Percentiles rank a stretch among this genome's conserved stretches.
Conservation (phyloP, 2,888 invertebrate species). For the Dendrolimus houi region DNA sequence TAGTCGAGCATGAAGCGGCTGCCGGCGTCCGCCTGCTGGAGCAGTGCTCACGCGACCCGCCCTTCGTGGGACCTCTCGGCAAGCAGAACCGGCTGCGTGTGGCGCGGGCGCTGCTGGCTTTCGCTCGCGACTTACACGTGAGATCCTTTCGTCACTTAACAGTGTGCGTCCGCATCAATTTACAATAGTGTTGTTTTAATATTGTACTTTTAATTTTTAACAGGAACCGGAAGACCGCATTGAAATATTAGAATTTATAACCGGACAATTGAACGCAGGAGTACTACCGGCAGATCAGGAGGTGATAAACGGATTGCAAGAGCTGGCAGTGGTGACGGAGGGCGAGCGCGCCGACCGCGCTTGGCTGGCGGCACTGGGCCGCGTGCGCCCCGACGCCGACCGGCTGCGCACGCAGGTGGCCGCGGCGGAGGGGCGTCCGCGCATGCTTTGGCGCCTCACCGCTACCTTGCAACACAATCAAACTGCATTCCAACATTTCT, state of each 20-base stretch:
- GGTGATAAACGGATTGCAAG: conserved; percentile 34
- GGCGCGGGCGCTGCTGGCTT: conserved; percentile 41
- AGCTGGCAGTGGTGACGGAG: conserved; percentile 30
- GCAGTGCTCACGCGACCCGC: conserved; percentile 62
- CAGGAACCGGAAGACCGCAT: conserved; percentile 48
- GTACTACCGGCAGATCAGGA: conserved; percentile 52
- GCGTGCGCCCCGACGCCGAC: conserved; percentile 15
- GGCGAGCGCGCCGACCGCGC: conserved; percentile 54
- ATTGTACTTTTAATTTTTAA: too few species aligned
- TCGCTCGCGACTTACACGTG: conserved; percentile 23
- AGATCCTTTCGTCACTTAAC: neutral
- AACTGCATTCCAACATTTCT: conserved; percentile 39
- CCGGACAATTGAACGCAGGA: conserved; percentile 47
- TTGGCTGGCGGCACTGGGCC: conserved; percentile 43
- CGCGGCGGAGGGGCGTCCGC: conserved; percentile 24
- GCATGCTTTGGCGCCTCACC: conserved; percentile 46
- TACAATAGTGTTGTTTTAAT: too few species aligned
- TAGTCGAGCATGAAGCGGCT: conserved; percentile 55
- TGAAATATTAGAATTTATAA: conserved; percentile 57
- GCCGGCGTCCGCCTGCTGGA: conserved; percentile 57
- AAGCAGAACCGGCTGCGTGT: conserved; percentile 66
- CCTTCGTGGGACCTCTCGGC: conserved; percentile 66
- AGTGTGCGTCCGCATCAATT: too few species aligned
- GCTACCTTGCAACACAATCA: conserved; percentile 29
- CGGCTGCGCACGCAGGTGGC: conserved; percentile 11